Conservation (phyloP, 2,888 invertebrate species). For the Biston betularia region DNA sequence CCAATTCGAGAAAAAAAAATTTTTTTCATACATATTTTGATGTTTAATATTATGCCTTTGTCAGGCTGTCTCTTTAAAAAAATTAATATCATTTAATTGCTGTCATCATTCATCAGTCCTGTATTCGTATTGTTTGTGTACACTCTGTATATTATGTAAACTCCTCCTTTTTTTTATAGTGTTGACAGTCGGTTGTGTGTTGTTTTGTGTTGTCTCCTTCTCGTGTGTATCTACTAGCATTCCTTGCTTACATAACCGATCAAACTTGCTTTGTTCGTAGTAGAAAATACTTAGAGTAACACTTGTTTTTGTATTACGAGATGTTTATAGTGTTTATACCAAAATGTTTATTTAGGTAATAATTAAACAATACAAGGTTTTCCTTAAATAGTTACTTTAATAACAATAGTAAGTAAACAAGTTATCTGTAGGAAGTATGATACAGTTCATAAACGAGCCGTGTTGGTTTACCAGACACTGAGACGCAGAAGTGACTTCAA, state of each 20-base stretch:
- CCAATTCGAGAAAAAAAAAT: no score
- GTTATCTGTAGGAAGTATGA: not conserved
- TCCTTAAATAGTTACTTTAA: not conserved
- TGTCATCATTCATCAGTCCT: no score
- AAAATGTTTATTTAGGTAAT: not conserved
- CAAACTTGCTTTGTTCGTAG: not conserved
- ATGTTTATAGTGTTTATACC: not conserved
- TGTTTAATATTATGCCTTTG: no score
- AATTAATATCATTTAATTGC: no score
- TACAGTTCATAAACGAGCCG: not conserved
- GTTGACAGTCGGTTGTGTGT: no score
- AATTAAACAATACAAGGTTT: not conserved
- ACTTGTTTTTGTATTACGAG: conserved; percentile 2
- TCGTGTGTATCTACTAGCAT: no score
- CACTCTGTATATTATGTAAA: no score
- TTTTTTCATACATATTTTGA: no score
- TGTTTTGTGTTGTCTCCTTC: no score
- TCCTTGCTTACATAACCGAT: not conserved
- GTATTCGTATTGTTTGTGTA: no score
- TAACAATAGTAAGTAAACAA: not conserved
- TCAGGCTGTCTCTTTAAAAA: no score
- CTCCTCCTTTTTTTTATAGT: no score
- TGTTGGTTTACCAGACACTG: not conserved
- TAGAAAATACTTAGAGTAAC: not conserved
- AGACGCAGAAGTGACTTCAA: conserved; percentile 33